These are phyloP conservation scores for Aurelia sp. DNA, from an alignment of 30 jellyfish, hydroid and myxozoan genomes.

Conservation along the genomic window DNA sequence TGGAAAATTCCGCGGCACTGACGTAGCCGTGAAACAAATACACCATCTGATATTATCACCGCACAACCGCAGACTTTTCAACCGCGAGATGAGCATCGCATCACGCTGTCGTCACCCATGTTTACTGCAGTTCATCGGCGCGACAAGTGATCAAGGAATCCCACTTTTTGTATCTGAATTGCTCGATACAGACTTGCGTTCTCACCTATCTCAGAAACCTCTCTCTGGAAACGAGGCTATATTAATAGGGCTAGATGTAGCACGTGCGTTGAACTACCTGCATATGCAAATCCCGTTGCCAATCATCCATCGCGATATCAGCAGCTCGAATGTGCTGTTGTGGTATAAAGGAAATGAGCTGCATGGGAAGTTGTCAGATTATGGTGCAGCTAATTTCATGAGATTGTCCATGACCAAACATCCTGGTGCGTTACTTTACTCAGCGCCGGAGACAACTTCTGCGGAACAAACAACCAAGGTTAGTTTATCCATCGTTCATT, in stretches of 20 bases:
- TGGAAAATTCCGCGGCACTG: constrained; percentile 95
- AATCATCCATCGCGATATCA: constrained; percentile 91
- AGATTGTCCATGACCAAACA: constrained; percentile 86
- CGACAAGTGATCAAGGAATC: constrained; percentile 92
- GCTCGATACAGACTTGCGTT: constrained; percentile 81
- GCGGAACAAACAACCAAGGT: constrained; percentile 92
- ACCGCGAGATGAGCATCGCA: constrained; percentile 96
- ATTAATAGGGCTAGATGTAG: constrained; percentile 69
- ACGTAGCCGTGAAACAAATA: constrained; percentile 94
- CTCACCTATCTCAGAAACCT: constrained; percentile 49
- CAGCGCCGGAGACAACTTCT: constrained; percentile 96
- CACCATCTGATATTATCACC: constrained; percentile 89
- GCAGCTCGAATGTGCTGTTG: constrained; percentile 87
- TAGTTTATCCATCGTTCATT: neutral
- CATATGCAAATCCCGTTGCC: constrained; percentile 84
- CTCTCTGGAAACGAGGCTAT: constrained; percentile 39
- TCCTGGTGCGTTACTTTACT: constrained; percentile 93
- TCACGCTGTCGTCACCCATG: constrained; percentile 98
- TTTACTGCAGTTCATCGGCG: constrained; percentile 96
- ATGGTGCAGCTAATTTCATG: constrained; percentile 95
- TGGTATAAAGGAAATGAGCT: constrained; percentile 72
- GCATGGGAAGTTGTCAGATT: constrained; percentile 93
- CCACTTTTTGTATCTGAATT: constrained; percentile 91
- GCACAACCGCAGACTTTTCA: constrained; percentile 92
- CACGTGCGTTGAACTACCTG: constrained; percentile 80